Conservation (phyloP, 2,888 invertebrate genomes). For the Ophonus ardosiacus region DNA sequence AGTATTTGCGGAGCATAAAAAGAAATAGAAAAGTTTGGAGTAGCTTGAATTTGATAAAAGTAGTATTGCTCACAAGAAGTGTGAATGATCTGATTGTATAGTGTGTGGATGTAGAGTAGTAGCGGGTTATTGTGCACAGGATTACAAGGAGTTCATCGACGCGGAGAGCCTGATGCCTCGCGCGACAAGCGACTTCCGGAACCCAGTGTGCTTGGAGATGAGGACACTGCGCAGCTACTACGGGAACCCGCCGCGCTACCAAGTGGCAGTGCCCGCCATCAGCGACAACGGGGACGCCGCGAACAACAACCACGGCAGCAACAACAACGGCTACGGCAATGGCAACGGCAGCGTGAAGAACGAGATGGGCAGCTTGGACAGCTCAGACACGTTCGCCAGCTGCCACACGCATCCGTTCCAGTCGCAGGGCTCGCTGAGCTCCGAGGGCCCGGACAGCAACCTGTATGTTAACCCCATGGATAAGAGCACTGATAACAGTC, state of each 20-base stretch:
- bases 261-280: slow-evolving; percentile 22
- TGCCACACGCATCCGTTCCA: slow-evolving; percentile 97
- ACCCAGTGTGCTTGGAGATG: slow-evolving; percentile 90
- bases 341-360: slow-evolving; percentile 72
- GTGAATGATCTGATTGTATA: background rate
- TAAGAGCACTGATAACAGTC: slow-evolving; percentile 77
- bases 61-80: slow-evolving; percentile 10
- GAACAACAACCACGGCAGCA: slow-evolving; percentile 65
- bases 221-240: slow-evolving; percentile 79
- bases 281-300: slow-evolving; percentile 47
- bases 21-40: slow-evolving; percentile 26
- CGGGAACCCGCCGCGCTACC: slow-evolving; percentile 74
- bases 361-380: slow-evolving; percentile 81
- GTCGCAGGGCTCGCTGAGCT: slow-evolving; percentile 88
- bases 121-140: slow-evolving; percentile 77
- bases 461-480: slow-evolving; percentile 93
- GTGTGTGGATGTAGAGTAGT: slow-evolving; percentile 4
- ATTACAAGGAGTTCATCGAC: slow-evolving; percentile 94
- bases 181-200: slow-evolving; percentile 89
- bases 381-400: slow-evolving; percentile 97
- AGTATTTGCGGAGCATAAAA: slow-evolving; percentile 27
- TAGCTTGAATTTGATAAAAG: slow-evolving; percentile 14
- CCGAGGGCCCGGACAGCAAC: slow-evolving; percentile 82
- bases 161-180: slow-evolving; percentile 93
- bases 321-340: slow-evolving; percentile 57